phyloP scores from a whole-genome alignment of 2,888 invertebrate genomes.

The Octonoba sinensis region DNA sequence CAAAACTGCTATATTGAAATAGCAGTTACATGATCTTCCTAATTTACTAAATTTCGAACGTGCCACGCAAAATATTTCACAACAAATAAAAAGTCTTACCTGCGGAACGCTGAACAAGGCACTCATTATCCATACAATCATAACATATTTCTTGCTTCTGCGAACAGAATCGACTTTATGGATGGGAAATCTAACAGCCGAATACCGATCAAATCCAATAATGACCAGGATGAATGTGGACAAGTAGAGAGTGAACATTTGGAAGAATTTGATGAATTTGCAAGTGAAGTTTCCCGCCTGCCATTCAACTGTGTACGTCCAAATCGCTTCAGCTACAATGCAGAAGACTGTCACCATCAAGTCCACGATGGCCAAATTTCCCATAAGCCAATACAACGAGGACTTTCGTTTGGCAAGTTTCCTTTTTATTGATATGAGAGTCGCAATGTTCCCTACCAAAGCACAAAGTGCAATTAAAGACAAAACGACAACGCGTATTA shows the following conservation, averaged over 20 bases:
- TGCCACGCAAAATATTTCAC: background rate
- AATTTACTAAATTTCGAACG: background rate
- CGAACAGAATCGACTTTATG: conserved; percentile 77
- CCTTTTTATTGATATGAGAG: conserved; percentile 81
- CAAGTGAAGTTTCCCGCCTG: conserved; percentile 82
- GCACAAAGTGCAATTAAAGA: conserved; percentile 81
- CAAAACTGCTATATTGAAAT: too few relatives aligned
- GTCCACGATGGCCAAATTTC: conserved; percentile 86
- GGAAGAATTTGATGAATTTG: conserved; percentile 84
- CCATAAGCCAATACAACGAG: conserved; percentile 79
- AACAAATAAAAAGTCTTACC: conserved; percentile 75
- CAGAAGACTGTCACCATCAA: conserved; percentile 86
- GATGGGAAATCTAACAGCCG: conserved; percentile 83
- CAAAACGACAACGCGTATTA: conserved; percentile 79
- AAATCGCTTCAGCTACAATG: conserved; percentile 83
- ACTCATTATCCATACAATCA: conserved; percentile 81
- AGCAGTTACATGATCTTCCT: too few relatives aligned
- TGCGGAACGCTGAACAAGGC: conserved; percentile 83
- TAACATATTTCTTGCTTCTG: conserved; percentile 79
- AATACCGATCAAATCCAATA: conserved; percentile 85
- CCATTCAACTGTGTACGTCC: conserved; percentile 85
- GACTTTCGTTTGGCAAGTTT: conserved; percentile 74
- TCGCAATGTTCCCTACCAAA: conserved; percentile 81
- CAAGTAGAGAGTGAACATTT: conserved; percentile 85
- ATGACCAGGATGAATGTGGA: conserved; percentile 86